Percentiles rank a stretch among this genome's conserved stretches.
phyloP scores from a whole-genome alignment of 30 jellyfish, hydroid and myxozoan genomes.

The Aurelia coerulea region DNA sequence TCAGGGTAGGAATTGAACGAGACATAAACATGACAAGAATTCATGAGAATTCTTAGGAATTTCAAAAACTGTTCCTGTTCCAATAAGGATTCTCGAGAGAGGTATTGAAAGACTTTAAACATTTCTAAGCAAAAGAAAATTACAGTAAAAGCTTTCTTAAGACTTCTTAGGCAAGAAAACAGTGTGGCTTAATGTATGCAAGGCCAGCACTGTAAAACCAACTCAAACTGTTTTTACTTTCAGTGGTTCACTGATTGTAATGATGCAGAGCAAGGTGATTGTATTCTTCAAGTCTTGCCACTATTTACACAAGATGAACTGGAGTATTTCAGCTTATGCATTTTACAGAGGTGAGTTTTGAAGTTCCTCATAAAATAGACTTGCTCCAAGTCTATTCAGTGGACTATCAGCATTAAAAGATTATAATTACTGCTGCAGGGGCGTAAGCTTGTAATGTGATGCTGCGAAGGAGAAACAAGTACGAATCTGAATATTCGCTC shows the following conservation, averaged over 20 bases:
- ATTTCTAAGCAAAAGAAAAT: not conserved
- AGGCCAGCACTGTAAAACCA: not conserved
- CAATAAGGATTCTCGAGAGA: no score
- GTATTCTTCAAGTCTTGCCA: conserved; percentile 52
- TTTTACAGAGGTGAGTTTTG: conserved; percentile 62
- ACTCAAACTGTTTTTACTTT: not conserved
- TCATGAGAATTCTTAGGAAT: no score
- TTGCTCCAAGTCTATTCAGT: not conserved
- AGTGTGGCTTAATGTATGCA: not conserved
- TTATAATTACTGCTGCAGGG: no score
- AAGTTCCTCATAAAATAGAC: not conserved
- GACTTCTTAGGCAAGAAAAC: not conserved
- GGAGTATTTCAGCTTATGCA: conserved; percentile 69
- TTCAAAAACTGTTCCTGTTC: no score
- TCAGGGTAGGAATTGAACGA: no score
- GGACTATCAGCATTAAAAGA: no score
- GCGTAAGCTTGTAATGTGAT: no score
- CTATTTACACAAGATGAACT: conserved; percentile 63
- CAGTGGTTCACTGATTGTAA: conserved; percentile 68
- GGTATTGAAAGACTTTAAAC: no score
- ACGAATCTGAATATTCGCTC: no score
- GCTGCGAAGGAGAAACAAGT: no score
- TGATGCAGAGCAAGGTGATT: conserved; percentile 90
- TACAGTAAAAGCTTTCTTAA: not conserved
- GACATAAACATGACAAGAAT: no score